phyloP scores from a whole-genome alignment of 2,797 vertebrate species.

The Melanotaenia maccullochi region DNA sequence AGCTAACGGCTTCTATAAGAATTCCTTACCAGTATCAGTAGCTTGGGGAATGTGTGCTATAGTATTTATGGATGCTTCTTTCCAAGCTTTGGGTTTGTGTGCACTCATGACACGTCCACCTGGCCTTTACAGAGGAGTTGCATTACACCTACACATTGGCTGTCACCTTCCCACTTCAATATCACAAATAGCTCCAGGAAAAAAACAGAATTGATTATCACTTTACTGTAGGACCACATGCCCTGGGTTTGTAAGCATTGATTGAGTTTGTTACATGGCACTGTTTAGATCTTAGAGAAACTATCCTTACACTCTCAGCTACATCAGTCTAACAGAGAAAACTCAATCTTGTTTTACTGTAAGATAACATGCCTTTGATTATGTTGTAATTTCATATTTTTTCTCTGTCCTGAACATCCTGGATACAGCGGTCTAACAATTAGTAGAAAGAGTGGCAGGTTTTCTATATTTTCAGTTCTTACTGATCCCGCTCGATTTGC shows the following conservation, averaged over 20 bases:
- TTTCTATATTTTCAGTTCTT: conserved; percentile 4
- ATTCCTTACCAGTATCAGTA: conserved; percentile 64
- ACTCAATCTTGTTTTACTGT: conserved; percentile 17
- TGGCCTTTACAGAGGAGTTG: conserved; percentile 44
- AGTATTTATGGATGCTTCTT: conserved; percentile 32
- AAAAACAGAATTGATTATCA: conserved; percentile 62
- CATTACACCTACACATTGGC: conserved; percentile 38
- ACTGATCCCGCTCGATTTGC: conserved; percentile 7
- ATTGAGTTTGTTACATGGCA: conserved; percentile 50
- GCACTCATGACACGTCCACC: conserved; percentile 24
- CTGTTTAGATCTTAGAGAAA: conserved; percentile 38
- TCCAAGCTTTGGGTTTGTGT: neutral
- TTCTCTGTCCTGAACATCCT: conserved; percentile 1
- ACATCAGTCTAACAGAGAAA: conserved; percentile 37
- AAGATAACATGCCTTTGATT: conserved; percentile 12
- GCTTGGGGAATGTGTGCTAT: conserved; percentile 15
- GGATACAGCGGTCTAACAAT: conserved; percentile 1
- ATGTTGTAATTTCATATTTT: conserved; percentile 9
- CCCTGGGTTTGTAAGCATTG: conserved; percentile 55
- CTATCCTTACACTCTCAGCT: conserved; percentile 27
- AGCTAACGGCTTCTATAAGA: conserved; percentile 62
- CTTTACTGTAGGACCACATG: conserved; percentile 45
- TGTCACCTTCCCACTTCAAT: conserved; percentile 50
- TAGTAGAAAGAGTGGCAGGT: conserved; percentile 5
- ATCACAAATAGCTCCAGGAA: conserved; percentile 40